Base-by-base conservation (phyloP, 1,140 invertebrate genomes). In the Brachionus calyciflorus region DNA sequence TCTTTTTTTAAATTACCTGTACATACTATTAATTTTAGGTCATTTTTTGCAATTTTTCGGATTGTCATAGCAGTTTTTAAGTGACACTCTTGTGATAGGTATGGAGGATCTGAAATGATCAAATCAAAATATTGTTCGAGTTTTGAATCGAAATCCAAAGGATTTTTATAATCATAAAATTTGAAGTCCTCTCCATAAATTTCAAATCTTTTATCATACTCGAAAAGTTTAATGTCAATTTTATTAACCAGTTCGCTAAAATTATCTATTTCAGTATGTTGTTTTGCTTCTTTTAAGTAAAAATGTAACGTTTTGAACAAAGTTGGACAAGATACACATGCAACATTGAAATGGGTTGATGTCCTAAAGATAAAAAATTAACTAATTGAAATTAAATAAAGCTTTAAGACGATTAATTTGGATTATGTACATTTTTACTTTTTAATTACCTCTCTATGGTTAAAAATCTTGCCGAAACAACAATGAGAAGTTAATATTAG, bases 91-190 rank as follows among this genome's bases (percentile, higher is more conserved):
- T 93, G 90, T 0, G 93, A 91, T 5, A 98, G 85, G 85, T 96
- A 97, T 10, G 95, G 95, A 10, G 95, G 94, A 87, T 98, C 94
- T 0, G 91, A 92, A 69, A 97, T 87, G 2, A 98, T 90, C 17
- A 97, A 80, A 83, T 96, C 91, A 86, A 91, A 97, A 24, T 83
- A 82, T 17, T 82, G 78, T 51, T 86, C 84, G 30, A 89, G 85
- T 0, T 90, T 86, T 76, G 83, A 78, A 0, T 91, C 88, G 12
- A 96, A 81, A 57, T 89, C 87, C 41, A 90, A 83, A 4, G 93
- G 93, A 14, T 86, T 83, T 78, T 92, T 93, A 81, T 95, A 96
- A 83, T 98, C 93, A 81, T 96, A 98, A 70, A 89, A 89, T 24
- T 92, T 85, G 86, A 91, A 97, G 82, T 94, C 89, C n/a, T 87